phyloP scores from a whole-genome alignment of 1,140 invertebrate species.

The Adoxophyes honmai region DNA sequence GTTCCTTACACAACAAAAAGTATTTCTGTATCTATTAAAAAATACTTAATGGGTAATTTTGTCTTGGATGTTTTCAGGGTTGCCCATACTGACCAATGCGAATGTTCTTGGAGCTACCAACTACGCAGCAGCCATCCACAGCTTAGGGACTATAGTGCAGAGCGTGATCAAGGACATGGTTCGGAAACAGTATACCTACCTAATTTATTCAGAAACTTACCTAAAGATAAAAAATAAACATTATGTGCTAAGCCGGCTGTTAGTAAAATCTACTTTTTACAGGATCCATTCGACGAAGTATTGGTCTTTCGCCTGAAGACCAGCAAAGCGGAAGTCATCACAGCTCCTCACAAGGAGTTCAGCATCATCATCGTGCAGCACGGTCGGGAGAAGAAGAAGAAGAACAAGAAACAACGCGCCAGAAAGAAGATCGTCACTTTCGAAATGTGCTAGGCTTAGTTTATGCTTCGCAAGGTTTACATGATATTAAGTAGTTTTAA shows the following conservation, averaged over 20 bases:
- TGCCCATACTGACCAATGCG: constrained; percentile 55
- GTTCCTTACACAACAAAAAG: too few species aligned
- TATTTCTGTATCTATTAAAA: too few species aligned
- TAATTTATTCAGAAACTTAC: constrained; percentile 16
- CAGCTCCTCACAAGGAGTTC: constrained; percentile 51
- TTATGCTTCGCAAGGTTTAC: too few species aligned
- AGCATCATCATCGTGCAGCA: constrained; percentile 55
- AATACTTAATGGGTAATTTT: too few species aligned
- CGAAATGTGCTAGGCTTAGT: too few species aligned
- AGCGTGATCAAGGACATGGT: constrained; percentile 51
- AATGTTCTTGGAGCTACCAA: constrained; percentile 38
- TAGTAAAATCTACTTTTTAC: too few species aligned
- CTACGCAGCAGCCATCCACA: constrained; percentile 35
- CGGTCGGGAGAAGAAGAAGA: constrained; percentile 26
- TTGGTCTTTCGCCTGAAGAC: constrained; percentile 49
- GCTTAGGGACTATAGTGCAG: constrained; percentile 38
- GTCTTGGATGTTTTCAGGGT: constrained; percentile 34
- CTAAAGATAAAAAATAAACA: too few species aligned
- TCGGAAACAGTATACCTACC: constrained; percentile 19
- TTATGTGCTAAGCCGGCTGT: too few species aligned
- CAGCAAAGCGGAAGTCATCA: constrained; percentile 54
- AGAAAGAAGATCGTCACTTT: not conserved
- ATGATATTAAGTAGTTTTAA: too few species aligned
- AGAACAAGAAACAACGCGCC: constrained; percentile 14
- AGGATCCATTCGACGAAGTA: constrained; percentile 59